Evolutionary conservation across 92 coral and sea anemone species (phyloP), one percentile per base, ranked within the genome.

Genomic region (Plumapathes pennacea): DNA sequence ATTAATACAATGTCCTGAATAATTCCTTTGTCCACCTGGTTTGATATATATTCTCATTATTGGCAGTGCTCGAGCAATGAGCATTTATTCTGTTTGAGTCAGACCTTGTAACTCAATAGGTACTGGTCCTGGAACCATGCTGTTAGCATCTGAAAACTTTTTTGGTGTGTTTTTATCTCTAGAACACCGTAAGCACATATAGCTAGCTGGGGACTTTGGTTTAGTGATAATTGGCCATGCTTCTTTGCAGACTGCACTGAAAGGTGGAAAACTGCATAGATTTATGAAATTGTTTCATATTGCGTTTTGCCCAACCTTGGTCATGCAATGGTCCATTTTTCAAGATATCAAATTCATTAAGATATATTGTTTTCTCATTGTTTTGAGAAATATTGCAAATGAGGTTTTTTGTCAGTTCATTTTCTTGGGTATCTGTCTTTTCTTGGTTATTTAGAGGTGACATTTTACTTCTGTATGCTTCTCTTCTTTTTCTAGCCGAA

Each of bases 251-350:
- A 21, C 64, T 66, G 51, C 90, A 71, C 28, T 77, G 78, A 61
- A 10, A 43, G 32, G 61, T 55, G 10, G n/a, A 23, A 60, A 28
- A 78, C 38, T 67, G 41, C n/a, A 67, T 44, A 37, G 86, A 84
- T 36, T 73, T 46, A 64, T 72, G 81, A 65, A 80, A 80, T 30
- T 80, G 59, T 22, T 60, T 38, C 54, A 80, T 71, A 58, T 72
- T 81, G 27, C 51, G 15, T 67, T 73, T 81, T 74, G 82, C 82
- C 88, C 77, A 73, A 52, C 14, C 34, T 60, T 73, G 77, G 30
- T 84, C 58, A 50, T 77, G 81, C 17, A 84, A 34, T 4, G 42
- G 24, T 37, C 90, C 90, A 84, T 84, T 59, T 77, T 38, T 38
- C 6, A 62, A 25, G 26, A 21, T 4, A 64, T 67, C 74, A 84